A percentile compares a stretch with the other conserved stretches of the same genome.
phyloP scores from a whole-genome alignment of 2,113 vertebrate genomes.

The Tenrec ecaudatus region DNA sequence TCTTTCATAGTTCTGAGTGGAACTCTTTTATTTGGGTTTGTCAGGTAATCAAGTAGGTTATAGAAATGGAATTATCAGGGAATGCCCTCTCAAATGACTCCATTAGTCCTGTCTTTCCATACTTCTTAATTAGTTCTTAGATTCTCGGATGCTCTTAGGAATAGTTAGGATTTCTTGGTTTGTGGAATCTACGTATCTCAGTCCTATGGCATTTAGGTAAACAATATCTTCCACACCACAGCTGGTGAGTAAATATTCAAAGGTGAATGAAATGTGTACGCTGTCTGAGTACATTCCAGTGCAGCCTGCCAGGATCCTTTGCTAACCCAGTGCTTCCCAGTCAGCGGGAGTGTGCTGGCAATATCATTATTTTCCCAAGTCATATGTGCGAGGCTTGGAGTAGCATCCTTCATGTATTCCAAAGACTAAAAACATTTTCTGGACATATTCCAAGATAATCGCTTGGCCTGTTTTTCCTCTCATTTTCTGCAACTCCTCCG shows the following conservation, averaged over 20 bases:
- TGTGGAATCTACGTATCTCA: not conserved
- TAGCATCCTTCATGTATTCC: not conserved
- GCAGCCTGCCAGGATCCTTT: not conserved
- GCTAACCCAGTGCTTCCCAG: not conserved
- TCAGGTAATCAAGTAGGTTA: not conserved
- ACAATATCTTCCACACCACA: not conserved
- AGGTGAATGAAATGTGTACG: not conserved
- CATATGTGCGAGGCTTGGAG: not conserved
- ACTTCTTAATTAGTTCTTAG: no score
- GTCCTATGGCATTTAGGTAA: not conserved
- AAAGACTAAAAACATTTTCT: slow-evolving; percentile 62
- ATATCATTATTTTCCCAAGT: not conserved
- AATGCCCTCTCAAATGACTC: not conserved
- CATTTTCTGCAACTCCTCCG: slow-evolving; percentile 59
- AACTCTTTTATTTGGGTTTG: not conserved
- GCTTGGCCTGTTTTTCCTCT: slow-evolving; percentile 65
- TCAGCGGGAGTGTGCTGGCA: not conserved
- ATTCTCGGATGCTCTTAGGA: not conserved
- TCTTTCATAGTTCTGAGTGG: not conserved
- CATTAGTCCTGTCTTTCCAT: not conserved
- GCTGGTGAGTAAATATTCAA: not conserved
- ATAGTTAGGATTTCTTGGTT: not conserved
- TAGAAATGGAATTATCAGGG: not conserved
- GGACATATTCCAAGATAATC: slow-evolving; percentile 53
- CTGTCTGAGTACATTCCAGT: not conserved